These are phyloP conservation scores for Chiropotes sagulatus DNA, from an alignment of 2,797 vertebrate genomes.

Conservation along the genomic window DNA sequence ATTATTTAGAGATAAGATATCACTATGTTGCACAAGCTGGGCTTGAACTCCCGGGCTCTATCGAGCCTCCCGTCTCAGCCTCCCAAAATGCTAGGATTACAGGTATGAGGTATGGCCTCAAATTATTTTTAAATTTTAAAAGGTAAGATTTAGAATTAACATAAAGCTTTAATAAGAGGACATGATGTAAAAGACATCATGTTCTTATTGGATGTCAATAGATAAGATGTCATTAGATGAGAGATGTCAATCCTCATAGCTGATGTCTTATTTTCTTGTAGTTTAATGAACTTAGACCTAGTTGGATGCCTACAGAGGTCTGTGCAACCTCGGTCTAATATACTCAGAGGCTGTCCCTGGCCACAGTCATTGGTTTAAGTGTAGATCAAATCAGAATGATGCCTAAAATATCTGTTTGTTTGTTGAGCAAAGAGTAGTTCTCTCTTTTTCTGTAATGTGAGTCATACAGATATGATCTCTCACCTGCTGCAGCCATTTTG, in stretches of 20 bases:
- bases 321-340: not conserved
- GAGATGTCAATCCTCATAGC: not conserved
- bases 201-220: too few relatives aligned
- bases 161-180: not conserved
- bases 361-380: not conserved
- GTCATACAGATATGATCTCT: not conserved
- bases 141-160: constrained; percentile 6
- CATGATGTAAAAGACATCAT: not conserved
- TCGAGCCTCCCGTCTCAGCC: not conserved
- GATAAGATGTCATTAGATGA: not conserved
- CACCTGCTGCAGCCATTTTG: not conserved
- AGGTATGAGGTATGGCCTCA: not conserved
- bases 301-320: not conserved
- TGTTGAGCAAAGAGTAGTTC: not conserved
- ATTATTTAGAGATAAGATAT: not conserved
- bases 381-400: not conserved
- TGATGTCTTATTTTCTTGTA: not conserved
- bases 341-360: not conserved
- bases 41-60: not conserved
- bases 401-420: not conserved
- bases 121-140: constrained; percentile 39
- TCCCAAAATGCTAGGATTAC: not conserved
- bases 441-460: not conserved
- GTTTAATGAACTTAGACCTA: not conserved
- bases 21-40: not conserved